Conservation (phyloP, 2,797 vertebrate species). For the Sus cebifrons region DNA sequence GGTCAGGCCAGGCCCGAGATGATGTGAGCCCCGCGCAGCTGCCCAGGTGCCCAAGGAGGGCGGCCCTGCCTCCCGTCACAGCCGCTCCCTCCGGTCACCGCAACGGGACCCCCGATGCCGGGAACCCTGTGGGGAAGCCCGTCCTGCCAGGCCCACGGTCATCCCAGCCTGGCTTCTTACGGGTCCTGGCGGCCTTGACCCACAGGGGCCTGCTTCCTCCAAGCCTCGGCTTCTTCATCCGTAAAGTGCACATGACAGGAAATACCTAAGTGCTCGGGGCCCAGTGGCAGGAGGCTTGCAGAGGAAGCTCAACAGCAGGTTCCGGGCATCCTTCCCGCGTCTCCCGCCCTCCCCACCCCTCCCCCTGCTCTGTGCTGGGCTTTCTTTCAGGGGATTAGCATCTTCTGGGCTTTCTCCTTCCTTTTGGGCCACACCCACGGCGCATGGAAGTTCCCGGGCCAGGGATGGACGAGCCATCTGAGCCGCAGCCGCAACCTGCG, state of each 20-base stretch:
- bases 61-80: not conserved
- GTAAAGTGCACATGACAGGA: not conserved
- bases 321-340: not conserved
- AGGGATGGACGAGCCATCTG: too few species aligned
- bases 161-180: not conserved
- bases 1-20: not conserved
- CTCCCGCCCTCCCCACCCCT: not conserved
- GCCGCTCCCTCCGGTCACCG: not conserved
- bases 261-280: not conserved
- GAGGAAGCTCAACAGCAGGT: not conserved
- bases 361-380: not conserved
- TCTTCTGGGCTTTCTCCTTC: conserved; percentile 44
- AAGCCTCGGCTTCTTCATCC: not conserved
- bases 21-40: not conserved
- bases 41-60: not conserved
- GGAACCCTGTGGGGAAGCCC: not conserved
- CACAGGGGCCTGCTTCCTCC: not conserved
- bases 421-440: too few species aligned
- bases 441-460: too few species aligned
- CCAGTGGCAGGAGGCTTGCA: not conserved
- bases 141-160: not conserved
- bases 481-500: too few species aligned
- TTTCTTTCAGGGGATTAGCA: conserved; percentile 62
- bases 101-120: not conserved
- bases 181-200: not conserved